Evolutionary conservation across 1,140 invertebrate species (phyloP).

Genomic region (Eciton burchellii): DNA sequence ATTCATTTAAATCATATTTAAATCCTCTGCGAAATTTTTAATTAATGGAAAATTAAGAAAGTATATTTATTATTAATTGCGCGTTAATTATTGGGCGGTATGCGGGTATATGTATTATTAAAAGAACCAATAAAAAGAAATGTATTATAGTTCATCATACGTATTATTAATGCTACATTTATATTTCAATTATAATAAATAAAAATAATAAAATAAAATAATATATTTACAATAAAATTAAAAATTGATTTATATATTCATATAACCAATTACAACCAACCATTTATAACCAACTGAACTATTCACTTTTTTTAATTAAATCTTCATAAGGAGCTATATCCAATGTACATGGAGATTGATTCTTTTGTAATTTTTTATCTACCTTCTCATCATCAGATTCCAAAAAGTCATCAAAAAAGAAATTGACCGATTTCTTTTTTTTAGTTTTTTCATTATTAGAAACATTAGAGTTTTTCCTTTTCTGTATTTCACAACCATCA

Average conservation of each 20-base stretch:
- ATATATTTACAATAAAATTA: slow-evolving; percentile 77
- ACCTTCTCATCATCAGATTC: slow-evolving; percentile 76
- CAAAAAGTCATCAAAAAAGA: slow-evolving; percentile 76
- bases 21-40: slow-evolving; percentile 33
- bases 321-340: slow-evolving; percentile 75
- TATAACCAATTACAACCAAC: background rate
- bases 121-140: slow-evolving; percentile 53
- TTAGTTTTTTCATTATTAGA: slow-evolving; percentile 18
- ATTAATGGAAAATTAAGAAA: slow-evolving; percentile 59
- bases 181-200: slow-evolving; percentile 61
- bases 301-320: slow-evolving; percentile 67
- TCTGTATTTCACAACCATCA: slow-evolving; percentile 45
- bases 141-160: slow-evolving; percentile 61
- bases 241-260: slow-evolving; percentile 62
- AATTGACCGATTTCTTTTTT: slow-evolving; percentile 70
- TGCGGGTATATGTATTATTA: slow-evolving; percentile 26
- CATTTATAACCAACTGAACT: background rate
- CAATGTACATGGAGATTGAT: slow-evolving; percentile 2
- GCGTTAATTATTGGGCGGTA: slow-evolving; percentile 61
- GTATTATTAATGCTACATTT: slow-evolving; percentile 65
- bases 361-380: background rate
- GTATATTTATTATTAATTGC: slow-evolving; percentile 73
- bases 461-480: background rate
- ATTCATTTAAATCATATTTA: slow-evolving; percentile 45
- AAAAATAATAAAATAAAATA: slow-evolving; percentile 25